These are phyloP conservation scores for Agrotis puta DNA, from an alignment of 2,888 invertebrate genomes.

Conservation along the genomic window DNA sequence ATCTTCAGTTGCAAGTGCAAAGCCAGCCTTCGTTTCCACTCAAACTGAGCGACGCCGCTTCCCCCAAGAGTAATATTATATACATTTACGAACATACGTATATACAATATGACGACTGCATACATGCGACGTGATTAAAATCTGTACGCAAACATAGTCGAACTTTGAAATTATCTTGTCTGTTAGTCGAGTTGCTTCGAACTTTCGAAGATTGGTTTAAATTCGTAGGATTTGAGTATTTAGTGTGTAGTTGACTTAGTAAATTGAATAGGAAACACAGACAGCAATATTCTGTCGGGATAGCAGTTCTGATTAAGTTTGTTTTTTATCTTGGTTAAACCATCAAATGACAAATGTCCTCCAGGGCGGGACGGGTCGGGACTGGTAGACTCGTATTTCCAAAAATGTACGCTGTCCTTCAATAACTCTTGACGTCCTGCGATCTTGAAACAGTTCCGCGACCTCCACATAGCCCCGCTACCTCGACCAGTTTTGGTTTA, in stretches of 20 bases:
- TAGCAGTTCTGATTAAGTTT: too few species aligned
- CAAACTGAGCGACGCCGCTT: slow-evolving; percentile 40
- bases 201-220: slow-evolving; percentile 7
- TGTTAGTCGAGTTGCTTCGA: slow-evolving; percentile 23
- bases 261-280: background rate
- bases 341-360: too few species aligned
- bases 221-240: slow-evolving; percentile 11
- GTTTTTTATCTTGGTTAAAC: too few species aligned
- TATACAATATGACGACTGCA: slow-evolving; percentile 19
- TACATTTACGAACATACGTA: background rate
- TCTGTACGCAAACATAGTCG: slow-evolving; percentile 52
- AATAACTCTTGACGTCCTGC: too few species aligned
- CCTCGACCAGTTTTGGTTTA: too few species aligned
- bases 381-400: too few species aligned
- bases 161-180: slow-evolving; percentile 51
- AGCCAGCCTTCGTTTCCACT: slow-evolving; percentile 42
- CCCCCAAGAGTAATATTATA: slow-evolving; percentile 41
- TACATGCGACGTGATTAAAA: slow-evolving; percentile 62
- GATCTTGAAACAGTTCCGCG: too few species aligned
- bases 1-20: slow-evolving; percentile 17
- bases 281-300: background rate
- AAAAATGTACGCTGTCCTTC: too few species aligned
- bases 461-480: too few species aligned
- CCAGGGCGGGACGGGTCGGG: too few species aligned
- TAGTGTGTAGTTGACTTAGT: background rate